phyloP scores from a whole-genome alignment of 2,113 vertebrate genomes.

The Gopherus evgoodei region DNA sequence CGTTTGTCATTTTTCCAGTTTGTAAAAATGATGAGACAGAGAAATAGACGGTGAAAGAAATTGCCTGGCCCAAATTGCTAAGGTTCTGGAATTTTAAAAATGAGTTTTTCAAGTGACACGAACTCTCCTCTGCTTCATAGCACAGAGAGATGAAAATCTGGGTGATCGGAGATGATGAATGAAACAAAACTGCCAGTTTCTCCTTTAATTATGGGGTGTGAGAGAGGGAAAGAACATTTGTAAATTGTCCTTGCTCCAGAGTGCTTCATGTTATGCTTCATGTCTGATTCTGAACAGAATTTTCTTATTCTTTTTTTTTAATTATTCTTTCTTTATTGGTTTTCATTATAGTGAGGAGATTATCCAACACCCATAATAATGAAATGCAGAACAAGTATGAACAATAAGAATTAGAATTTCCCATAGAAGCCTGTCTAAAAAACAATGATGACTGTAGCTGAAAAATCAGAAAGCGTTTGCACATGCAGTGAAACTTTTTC shows the following conservation, averaged over 20 bases:
- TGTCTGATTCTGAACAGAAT: conserved; percentile 57
- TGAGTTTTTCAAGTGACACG: conserved; percentile 42
- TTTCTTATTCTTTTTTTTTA: conserved; percentile 64
- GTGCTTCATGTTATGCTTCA: conserved; percentile 15
- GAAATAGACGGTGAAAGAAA: background rate
- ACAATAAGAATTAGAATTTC: conserved; percentile 61
- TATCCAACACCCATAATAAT: conserved; percentile 52
- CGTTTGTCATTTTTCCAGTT: conserved; percentile 38
- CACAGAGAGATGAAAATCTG: background rate
- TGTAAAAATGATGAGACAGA: conserved; percentile 30
- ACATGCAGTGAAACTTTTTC: background rate
- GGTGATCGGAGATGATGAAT: background rate
- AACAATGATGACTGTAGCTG: conserved; percentile 8
- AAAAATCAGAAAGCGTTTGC: background rate
- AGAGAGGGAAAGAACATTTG: background rate
- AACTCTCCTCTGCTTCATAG: conserved; percentile 29
- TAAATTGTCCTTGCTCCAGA: conserved; percentile 40
- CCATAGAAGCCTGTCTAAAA: conserved; percentile 55
- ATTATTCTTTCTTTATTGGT: conserved; percentile 57
- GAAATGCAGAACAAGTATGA: conserved; percentile 64
- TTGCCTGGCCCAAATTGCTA: conserved; percentile 18
- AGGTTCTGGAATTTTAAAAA: background rate
- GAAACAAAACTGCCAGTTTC: conserved; percentile 23
- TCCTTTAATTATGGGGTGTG: conserved; percentile 22
- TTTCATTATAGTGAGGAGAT: conserved; percentile 45